Base-by-base conservation (phyloP, 1,140 invertebrate species). In the Tetramorium simillimum region DNA sequence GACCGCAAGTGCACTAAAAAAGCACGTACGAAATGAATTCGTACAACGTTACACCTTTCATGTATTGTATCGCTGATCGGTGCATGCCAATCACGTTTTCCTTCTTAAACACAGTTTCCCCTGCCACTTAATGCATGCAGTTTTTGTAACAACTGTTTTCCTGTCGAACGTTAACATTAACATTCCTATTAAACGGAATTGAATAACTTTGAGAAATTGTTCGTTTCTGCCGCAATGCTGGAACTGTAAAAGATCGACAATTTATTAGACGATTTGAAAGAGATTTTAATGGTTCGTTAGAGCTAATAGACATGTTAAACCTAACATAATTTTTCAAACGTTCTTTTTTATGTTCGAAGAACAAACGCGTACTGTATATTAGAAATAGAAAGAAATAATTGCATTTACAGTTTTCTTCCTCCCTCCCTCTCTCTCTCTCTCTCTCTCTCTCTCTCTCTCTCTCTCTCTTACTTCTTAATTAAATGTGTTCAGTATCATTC, bases 81-180 rank as follows among this genome's bases (percentile, higher is more conserved):
- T 21, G 24, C 65, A 46, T 12, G 56, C 56, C 16, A 28, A 58
- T n/a, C 63, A 51, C 58, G 28, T 70, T 90, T 84, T 53, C 56
- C 51, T 86, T 24, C 58, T 84, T 46, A 33, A 86, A 67, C 60
- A 69, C 67, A 70, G 53, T 14, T 37, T 37, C 24, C 21, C 16
- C 16, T 76, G 18, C 28, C 40, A 82, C 14, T 89, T 43, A 51
- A 86, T 75, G 6, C 37, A 46, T 18, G 65, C 43, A 65, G 58
- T 82, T 88, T 80, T 80, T 90, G 62, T 90, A 89, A 86, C 72
- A 43, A 86, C 37, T 73, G 24, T 16, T 84, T 89, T 90, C 87
- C 84, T 84, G 63, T 86, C 24, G 10, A 37, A 21, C 24, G 53
- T 73, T 89, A 24, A 24, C 43, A 65, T 37, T 65, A 65, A 37